A percentile compares a stretch with the other conserved stretches of the same genome.
Evolutionary conservation across 2,888 invertebrate species (phyloP).

Genomic region (Ecliptopera silaceata): DNA sequence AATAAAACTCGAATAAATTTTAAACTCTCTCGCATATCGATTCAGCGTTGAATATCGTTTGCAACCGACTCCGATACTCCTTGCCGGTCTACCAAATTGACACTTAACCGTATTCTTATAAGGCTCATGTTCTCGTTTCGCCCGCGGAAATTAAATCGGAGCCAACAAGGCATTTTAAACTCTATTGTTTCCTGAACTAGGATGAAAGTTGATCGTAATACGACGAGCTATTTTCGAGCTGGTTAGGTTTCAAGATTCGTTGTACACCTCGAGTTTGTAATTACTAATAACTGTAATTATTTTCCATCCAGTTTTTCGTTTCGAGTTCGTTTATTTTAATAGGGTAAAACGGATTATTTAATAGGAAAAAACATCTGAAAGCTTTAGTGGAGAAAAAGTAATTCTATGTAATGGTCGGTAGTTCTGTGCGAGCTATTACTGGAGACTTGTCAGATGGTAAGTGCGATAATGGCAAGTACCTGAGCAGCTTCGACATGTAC

Average conservation of each 20-base stretch:
- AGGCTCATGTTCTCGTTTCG: conserved; percentile 50
- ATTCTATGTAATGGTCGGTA: conserved; percentile 25
- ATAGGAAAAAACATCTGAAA: conserved; percentile 32
- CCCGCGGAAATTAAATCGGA: conserved; percentile 47
- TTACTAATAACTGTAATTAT: conserved; percentile 68
- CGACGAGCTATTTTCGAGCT: conserved; percentile 51
- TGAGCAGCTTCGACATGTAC: conserved; percentile 25
- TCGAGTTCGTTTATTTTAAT: conserved; percentile 44
- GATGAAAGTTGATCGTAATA: conserved; percentile 44
- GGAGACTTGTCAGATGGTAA: conserved; percentile 28
- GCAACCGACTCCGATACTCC: conserved; percentile 32
- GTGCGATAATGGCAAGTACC: conserved; percentile 24
- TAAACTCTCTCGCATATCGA: conserved; percentile 47
- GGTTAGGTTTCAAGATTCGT: conserved; percentile 62
- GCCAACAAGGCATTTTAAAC: conserved; percentile 50
- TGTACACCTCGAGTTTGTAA: conserved; percentile 62
- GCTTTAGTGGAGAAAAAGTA: conserved; percentile 14
- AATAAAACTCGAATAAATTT: conserved; percentile 52
- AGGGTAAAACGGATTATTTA: conserved; percentile 37
- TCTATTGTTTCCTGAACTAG: conserved; percentile 43
- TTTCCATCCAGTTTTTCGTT: conserved; percentile 51
- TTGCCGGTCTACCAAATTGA: conserved; percentile 48
- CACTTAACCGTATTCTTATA: conserved; percentile 49
- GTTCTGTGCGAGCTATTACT: conserved; percentile 19
- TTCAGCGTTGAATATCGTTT: conserved; percentile 54